Conservation (phyloP, 2,797 vertebrate species). For the Chelon labrosus region DNA sequence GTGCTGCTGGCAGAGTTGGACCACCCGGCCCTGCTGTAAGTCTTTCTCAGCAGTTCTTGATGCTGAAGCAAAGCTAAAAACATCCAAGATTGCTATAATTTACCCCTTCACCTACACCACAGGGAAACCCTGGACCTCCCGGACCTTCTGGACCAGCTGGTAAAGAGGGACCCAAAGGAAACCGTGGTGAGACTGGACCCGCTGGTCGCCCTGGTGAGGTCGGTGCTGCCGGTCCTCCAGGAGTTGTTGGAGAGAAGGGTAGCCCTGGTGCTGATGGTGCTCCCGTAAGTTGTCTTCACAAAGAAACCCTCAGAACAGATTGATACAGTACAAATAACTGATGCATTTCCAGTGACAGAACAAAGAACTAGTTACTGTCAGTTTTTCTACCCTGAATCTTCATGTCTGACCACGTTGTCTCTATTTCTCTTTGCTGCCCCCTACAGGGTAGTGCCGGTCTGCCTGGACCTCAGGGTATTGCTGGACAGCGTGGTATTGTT, state of each 20-base stretch:
- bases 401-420: conserved; percentile 17
- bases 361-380: neutral
- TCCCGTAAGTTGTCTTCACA: conserved; percentile 84
- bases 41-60: conserved; percentile 35
- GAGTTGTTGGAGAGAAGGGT: conserved; percentile 93
- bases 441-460: conserved; percentile 89
- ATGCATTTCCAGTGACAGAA: neutral
- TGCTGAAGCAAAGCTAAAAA: no score
- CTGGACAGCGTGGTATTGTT: conserved; percentile 94
- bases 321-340: neutral
- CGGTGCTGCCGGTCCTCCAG: conserved; percentile 90
- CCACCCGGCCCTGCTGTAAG: conserved; percentile 96
- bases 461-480: conserved; percentile 93
- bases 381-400: conserved; percentile 3
- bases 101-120: neutral
- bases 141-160: conserved; percentile 91
- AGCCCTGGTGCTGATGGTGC: conserved; percentile 90
- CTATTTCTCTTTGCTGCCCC: conserved; percentile 27
- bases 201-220: conserved; percentile 92
- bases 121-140: conserved; percentile 93
- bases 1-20: conserved; percentile 96
- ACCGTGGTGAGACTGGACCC: conserved; percentile 96
- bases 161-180: conserved; percentile 95
- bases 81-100: neutral
- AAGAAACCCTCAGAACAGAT: neutral